These are phyloP conservation scores for Labroides dimidiatus DNA, from an alignment of 2,797 vertebrate genomes.

Conservation along the genomic window DNA sequence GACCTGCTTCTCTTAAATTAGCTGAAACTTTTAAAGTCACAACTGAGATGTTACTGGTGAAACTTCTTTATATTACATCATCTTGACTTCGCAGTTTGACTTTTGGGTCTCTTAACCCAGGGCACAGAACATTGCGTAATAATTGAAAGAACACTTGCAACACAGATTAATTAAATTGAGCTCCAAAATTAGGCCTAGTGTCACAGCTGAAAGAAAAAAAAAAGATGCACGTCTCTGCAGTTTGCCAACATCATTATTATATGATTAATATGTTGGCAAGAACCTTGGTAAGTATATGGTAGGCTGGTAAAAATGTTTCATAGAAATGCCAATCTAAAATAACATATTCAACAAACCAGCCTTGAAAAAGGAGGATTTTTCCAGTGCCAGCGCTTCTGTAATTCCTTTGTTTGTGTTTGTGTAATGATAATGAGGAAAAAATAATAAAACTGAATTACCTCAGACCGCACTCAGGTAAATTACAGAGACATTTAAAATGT, in stretches of 20 bases:
- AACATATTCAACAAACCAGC: slow-evolving; percentile 38
- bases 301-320: slow-evolving; percentile 59
- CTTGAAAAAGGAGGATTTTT: slow-evolving; percentile 40
- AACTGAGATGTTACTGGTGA: slow-evolving; percentile 5
- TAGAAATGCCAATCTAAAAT: slow-evolving; percentile 62
- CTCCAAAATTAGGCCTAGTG: slow-evolving; percentile 15
- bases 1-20: slow-evolving; percentile 31
- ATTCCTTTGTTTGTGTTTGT: slow-evolving; percentile 61
- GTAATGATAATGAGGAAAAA: slow-evolving; percentile 44
- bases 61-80: slow-evolving; percentile 5
- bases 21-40: slow-evolving; percentile 6
- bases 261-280: slow-evolving; percentile 46
- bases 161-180: slow-evolving; percentile 20
- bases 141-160: background rate
- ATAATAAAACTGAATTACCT: slow-evolving; percentile 20
- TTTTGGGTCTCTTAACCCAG: background rate
- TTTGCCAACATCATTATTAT: slow-evolving; percentile 62
- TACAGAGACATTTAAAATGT: background rate
- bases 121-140: background rate
- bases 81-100: background rate
- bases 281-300: slow-evolving; percentile 25
- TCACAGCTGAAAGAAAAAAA: slow-evolving; percentile 28
- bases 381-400: slow-evolving; percentile 38
- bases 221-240: slow-evolving; percentile 37
- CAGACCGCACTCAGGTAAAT: slow-evolving; percentile 2